A percentile compares a stretch with the other conserved stretches of the same genome.
phyloP scores from a whole-genome alignment of 2,797 vertebrate genomes.

The Hoplostethus mediterraneus region DNA sequence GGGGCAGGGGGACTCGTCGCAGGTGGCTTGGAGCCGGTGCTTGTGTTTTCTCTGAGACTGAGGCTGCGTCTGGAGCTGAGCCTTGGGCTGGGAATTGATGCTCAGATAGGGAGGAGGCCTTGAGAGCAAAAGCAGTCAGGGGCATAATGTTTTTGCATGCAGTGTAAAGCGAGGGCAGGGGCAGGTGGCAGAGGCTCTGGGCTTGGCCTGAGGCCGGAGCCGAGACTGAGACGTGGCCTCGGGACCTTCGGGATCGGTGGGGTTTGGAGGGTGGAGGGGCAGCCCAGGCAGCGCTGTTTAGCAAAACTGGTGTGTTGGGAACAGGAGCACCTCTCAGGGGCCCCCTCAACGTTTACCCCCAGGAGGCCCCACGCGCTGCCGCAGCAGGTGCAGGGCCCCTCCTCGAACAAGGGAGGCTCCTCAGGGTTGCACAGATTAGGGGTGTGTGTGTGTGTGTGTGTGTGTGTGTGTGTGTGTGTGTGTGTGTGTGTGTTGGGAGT shows the following conservation, averaged over 20 bases:
- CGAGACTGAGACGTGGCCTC: constrained; percentile 27
- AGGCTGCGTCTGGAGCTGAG: neutral
- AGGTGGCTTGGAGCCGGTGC: no score
- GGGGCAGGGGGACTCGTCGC: neutral
- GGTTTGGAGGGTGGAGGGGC: constrained; percentile 4
- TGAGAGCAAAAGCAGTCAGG: constrained; percentile 29
- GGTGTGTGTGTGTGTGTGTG: constrained; percentile 13
- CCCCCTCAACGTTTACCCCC: constrained; percentile 32
- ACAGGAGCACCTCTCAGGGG: constrained; percentile 29
- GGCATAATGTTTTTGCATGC: constrained; percentile 20
- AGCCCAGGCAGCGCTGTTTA: constrained; percentile 29
- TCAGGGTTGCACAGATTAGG: constrained; percentile 53
- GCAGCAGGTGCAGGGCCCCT: constrained; percentile 76
- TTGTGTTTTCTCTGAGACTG: neutral
- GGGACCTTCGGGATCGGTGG: neutral
- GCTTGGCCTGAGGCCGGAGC: constrained; percentile 8
- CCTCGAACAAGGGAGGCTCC: constrained; percentile 61
- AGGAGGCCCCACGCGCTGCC: constrained; percentile 42
- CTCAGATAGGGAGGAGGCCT: constrained; percentile 31
- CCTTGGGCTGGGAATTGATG: neutral
- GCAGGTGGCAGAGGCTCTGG: constrained; percentile 1
- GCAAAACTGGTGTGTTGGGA: constrained; percentile 50
- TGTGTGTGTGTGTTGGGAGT: constrained; percentile 29
- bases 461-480: constrained; percentile 20
- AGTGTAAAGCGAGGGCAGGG: neutral